Evolutionary conservation across 2,888 invertebrate genomes (phyloP), one percentile per base, ranked within the genome.

Genomic region (Mythimna lalbum): DNA sequence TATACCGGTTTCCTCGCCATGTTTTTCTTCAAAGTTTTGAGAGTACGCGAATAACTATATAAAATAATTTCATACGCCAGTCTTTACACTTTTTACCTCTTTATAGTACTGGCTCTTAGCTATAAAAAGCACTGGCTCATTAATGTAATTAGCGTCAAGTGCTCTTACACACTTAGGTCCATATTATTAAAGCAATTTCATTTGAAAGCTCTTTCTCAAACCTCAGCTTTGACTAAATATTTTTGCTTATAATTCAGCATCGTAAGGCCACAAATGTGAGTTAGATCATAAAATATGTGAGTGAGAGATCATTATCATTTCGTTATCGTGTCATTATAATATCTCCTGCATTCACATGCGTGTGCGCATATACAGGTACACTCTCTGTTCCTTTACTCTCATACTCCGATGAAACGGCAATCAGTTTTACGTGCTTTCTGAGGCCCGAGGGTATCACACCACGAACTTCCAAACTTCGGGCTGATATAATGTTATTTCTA

Each of bases 131-230:
- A n/a, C n/a, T n/a, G n/a, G 56, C 19, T 67, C 21, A 50, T 56
- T 43, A 75, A 19, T 33, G 39, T 75, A 56, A 57, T 75, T 47
- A 59, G 21, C 27, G 19, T 27, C 27, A 47, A 52, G 57, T 57
- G 50, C 56, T 23, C 23, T 4, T 27, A 57, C 43, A 39, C 31
- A n/a, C 49, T 23, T 63, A 36, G 33, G 9, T 56, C 12, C 6
- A 31, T 10, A 27, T 53, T 21, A 31, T 47, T 47, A 61, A 49
- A 50, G 14, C 17, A 49, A 17, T 21, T 27, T 27, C 27, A 36
- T 31, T 74, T 63, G 14, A 74, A 71, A 74, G 23, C 7, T 17
- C n/a, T n/a, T 49, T 62, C 27, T 47, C 19, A 21, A 55, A 19
- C n/a, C 17, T 47, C 12, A 0, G 36, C 10, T 31, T 27, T 36